Evolutionary conservation across 1,140 invertebrate genomes (phyloP), one percentile per base, ranked within the genome.

Genomic region (Augochlora pura): DNA sequence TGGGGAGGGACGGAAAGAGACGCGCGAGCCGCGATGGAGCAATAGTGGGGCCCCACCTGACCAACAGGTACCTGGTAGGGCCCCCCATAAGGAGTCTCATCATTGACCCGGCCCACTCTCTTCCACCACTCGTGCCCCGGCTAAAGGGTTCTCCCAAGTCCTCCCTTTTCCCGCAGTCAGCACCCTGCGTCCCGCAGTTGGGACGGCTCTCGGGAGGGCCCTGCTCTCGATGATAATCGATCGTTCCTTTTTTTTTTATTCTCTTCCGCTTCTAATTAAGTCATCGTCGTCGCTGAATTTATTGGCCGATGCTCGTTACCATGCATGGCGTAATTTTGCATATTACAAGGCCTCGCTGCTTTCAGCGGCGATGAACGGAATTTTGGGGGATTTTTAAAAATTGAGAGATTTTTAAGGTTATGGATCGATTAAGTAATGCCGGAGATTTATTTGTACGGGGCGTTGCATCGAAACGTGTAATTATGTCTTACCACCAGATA

Each of bases 41-140:
- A 67, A 84, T 86, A 87, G 89, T 90, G 90, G 89, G 90, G 84
- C 73, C 73, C 63, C 85, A 87, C 82, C 81, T 87, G 84, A 89
- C 87, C 91, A 91, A 90, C 89, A 88, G 86, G 88, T 89, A 89
- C 85, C 85, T 83, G 84, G 74, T 85, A 85, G 86, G 83, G 85
- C 78, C 87, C 86, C 86, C 89, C 82, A 87, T 88, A 88, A 86
- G 84, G 83, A 85, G 74, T 84, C 86, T 82, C 85, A 84, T 89
- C 87, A 90, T 92, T 91, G 91, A 91, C 85, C 88, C 86, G 67
- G 86, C 87, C 84, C 82, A 85, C 77, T 84, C 88, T 80, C 84
- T n/a, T n/a, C 88, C 90, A 85, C 78, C 74, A 86, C 66, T 46
- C 60, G 27, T 25, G 38, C 54, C 54, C 21, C n/a, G 32, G 49